Evolutionary conservation across 2,888 invertebrate genomes (phyloP).

Genomic region (Oxytorus armatus): DNA sequence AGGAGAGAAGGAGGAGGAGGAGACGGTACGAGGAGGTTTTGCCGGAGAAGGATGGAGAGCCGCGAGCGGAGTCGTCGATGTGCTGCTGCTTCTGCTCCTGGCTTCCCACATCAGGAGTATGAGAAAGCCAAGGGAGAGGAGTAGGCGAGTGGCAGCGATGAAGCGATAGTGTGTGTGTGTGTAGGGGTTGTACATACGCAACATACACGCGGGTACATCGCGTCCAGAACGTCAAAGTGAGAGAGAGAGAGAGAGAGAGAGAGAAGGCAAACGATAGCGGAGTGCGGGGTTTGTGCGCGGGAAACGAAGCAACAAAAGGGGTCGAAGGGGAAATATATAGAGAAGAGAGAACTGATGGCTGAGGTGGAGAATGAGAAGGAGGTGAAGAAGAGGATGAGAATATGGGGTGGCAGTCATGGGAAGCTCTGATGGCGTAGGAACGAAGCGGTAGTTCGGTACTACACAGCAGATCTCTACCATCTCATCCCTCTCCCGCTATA

Average conservation of each 20-base stretch:
- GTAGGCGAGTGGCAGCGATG: constrained; percentile 67
- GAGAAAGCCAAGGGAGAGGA: constrained; percentile 58
- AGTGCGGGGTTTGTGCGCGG: constrained; percentile 70
- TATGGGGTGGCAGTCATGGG: constrained; percentile 62
- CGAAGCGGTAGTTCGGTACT: constrained; percentile 51
- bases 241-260: no score
- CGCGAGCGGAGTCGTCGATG: constrained; percentile 64
- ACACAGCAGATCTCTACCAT: constrained; percentile 75
- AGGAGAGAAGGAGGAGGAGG: constrained; percentile 72
- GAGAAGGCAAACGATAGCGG: constrained; percentile 59
- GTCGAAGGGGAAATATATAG: constrained; percentile 81
- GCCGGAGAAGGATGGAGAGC: constrained; percentile 58
- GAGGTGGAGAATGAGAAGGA: constrained; percentile 67
- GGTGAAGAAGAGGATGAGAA: constrained; percentile 61
- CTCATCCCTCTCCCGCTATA: constrained; percentile 78
- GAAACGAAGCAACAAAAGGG: constrained; percentile 83
- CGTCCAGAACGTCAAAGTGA: constrained; percentile 55
- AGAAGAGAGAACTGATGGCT: constrained; percentile 70
- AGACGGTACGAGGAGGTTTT: constrained; percentile 60
- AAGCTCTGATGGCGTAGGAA: constrained; percentile 65
- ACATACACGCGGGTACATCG: constrained; percentile 40
- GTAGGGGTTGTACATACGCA: constrained; percentile 42
- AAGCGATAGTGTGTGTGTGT: constrained; percentile 67
- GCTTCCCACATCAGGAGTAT: constrained; percentile 51
- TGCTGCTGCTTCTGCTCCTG: constrained; percentile 52